These are phyloP conservation scores for Muntiacus reevesi DNA, from an alignment of 2,113 vertebrate genomes.

Conservation along the genomic window DNA sequence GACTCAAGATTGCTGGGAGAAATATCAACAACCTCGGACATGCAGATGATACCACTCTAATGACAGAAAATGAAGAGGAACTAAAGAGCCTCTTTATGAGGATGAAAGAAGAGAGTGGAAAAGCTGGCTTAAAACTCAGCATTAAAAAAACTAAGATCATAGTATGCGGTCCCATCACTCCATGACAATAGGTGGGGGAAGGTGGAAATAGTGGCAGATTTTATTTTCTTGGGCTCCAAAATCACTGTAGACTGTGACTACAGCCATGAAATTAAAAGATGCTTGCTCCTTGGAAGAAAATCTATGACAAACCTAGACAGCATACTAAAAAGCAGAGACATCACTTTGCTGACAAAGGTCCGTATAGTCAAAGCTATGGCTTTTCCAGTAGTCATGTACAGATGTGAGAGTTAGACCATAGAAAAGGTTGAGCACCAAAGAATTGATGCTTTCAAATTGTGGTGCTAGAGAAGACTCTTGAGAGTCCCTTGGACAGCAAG, in stretches of 20 bases:
- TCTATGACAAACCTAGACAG: not conserved
- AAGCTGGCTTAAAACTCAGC: not conserved
- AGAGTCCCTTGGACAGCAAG: not conserved
- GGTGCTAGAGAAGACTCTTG: not conserved
- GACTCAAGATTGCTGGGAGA: not conserved
- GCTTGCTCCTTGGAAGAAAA: not conserved
- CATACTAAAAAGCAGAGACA: not conserved
- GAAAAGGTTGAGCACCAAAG: not conserved
- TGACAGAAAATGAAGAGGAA: not conserved
- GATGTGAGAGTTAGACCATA: not conserved
- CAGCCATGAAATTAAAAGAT: not conserved
- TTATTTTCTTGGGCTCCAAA: not conserved
- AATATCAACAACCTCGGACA: not conserved
- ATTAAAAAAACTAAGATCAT: not conserved
- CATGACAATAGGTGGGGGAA: not conserved
- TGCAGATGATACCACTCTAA: not conserved
- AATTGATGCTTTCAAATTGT: not conserved
- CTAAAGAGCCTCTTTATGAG: not conserved
- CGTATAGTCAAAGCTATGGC: not conserved
- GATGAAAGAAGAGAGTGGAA: not conserved
- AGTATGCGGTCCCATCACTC: not conserved
- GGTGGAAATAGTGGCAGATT: not conserved
- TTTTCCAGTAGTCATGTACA: not conserved
- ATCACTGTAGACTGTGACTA: not conserved
- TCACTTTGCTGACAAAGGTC: not conserved